phyloP scores from a whole-genome alignment of 2,797 vertebrate species.

The Kryptolebias ocellatus region DNA sequence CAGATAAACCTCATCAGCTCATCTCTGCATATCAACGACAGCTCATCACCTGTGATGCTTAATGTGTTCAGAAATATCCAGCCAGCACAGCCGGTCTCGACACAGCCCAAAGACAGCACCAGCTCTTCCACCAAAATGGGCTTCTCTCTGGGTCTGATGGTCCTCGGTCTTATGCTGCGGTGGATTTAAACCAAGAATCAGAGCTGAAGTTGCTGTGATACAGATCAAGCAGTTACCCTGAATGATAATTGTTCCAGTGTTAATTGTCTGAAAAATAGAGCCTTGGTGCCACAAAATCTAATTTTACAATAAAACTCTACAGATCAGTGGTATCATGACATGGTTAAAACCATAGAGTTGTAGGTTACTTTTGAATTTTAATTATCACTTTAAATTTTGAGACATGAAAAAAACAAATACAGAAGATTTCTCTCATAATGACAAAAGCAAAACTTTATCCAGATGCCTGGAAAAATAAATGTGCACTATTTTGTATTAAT shows the following conservation, averaged over 20 bases:
- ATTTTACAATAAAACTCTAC: neutral
- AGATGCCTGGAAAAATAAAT: neutral
- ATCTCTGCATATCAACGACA: slow-evolving; percentile 1
- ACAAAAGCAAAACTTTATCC: neutral
- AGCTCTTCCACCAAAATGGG: neutral
- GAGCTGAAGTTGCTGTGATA: neutral
- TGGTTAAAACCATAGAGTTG: too few species aligned
- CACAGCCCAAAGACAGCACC: neutral
- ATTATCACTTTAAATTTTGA: too few species aligned
- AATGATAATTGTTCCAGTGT: too few species aligned
- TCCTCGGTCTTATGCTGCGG: slow-evolving; percentile 29
- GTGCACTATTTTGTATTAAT: neutral
- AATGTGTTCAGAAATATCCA: slow-evolving; percentile 59
- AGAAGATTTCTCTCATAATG: too few species aligned
- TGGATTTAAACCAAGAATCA: neutral
- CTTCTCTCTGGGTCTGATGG: slow-evolving; percentile 52
- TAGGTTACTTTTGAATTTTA: too few species aligned
- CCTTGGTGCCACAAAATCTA: neutral
- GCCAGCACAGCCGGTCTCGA: slow-evolving; percentile 11
- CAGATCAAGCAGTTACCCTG: neutral
- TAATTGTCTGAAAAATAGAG: neutral
- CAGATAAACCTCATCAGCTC: slow-evolving; percentile 76
- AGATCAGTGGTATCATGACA: too few species aligned
- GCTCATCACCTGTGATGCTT: slow-evolving; percentile 1
- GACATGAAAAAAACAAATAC: neutral